Conservation (phyloP, 2,888 invertebrate genomes). For the Phaedon cochleariae region DNA sequence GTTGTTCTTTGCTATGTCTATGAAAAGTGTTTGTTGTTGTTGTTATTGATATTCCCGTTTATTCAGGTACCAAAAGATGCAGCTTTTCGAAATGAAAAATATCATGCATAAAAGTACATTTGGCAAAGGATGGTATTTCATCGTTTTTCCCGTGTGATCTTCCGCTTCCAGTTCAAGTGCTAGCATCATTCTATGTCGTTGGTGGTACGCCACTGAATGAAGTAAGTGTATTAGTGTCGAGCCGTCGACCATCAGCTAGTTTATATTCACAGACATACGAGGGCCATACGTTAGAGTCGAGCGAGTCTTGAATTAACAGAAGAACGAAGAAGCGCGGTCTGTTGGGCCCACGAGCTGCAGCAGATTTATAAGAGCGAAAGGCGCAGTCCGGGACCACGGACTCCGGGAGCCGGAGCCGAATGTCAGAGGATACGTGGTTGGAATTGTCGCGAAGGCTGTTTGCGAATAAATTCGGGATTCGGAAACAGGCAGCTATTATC, state of each 20-base stretch:
- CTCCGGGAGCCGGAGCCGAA: background rate
- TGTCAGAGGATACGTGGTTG: background rate
- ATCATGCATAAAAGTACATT: too few relatives aligned
- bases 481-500: background rate
- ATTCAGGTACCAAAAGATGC: too few relatives aligned
- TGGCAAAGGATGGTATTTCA: too few relatives aligned
- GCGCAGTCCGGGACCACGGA: background rate
- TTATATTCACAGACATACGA: constrained; percentile 46
- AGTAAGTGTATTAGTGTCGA: constrained; percentile 40
- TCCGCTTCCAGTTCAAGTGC: too few relatives aligned
- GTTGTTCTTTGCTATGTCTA: too few relatives aligned
- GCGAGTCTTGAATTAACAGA: constrained; percentile 40
- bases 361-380: constrained; percentile 29
- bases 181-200: too few relatives aligned
- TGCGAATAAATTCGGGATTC: background rate
- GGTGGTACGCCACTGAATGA: background rate
- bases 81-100: too few relatives aligned
- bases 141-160: too few relatives aligned
- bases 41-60: too few relatives aligned
- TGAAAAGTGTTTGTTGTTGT: too few relatives aligned
- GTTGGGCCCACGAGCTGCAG: background rate
- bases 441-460: background rate
- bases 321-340: constrained; percentile 26
- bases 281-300: constrained; percentile 44
- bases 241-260: constrained; percentile 41